Evolutionary conservation across 2,113 vertebrate species (phyloP), one percentile per base, ranked within the genome.

Genomic region (Uria lomvia): DNA sequence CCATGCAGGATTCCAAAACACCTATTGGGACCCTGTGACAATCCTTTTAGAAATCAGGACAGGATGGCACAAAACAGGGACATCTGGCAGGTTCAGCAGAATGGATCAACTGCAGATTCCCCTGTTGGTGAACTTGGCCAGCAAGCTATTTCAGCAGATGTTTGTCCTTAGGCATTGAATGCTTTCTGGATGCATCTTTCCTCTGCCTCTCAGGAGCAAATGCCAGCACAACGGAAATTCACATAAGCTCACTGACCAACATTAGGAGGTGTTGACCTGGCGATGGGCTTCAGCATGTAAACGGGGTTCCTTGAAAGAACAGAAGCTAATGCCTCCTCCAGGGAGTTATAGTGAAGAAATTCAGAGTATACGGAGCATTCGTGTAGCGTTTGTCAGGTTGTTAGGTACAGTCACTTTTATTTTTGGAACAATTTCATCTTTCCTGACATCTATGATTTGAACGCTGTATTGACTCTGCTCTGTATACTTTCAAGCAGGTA

Each of bases 71-170:
- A 82, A 86, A 94, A 68, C 36, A 60, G 77, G 92, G 94, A 91
- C 96, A 96, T 86, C 95, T 97, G 97, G 95, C 92, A 96, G 85
- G 83, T 81, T 90, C 58, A 62, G 14, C n/a, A n/a, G 80, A 83
- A 90, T 60, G 94, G 97, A 96, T 97, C 96, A 81, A 93, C 94
- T 76, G 70, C 87, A 94, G 86, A 97, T 94, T 97, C 96, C 97
- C 96, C 94, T 94, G 95, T 91, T 76, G 59, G 85, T 89, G 94
- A 92, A 65, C 90, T 94, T 97, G 96, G 95, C 81, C 92, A 85
- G 55, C 21, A 34, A 96, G 58, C 76, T 66, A 52, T 80, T 94
- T 47, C 42, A 95, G 90, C 96, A 97, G 95, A 83, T 94, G 58
- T 95, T 95, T 94, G 81, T 95, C 96, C 90, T 92, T 70, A 94